Evolutionary conservation across 1,140 invertebrate genomes (phyloP).

Genomic region (Heliothis subflexa): DNA sequence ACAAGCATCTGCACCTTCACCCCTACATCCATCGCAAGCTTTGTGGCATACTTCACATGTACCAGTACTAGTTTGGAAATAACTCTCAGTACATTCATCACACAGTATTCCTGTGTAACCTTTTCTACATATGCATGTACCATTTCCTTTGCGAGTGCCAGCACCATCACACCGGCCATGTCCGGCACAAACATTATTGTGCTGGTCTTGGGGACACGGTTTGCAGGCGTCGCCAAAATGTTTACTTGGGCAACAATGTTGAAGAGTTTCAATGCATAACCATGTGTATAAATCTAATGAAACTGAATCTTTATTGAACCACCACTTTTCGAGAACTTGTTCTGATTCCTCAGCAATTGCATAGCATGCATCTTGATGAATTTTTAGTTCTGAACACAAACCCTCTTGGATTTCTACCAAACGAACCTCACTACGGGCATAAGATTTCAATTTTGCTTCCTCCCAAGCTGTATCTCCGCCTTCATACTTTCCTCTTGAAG

Average conservation of each 20-base stretch:
- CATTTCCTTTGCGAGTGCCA: conserved; percentile 97
- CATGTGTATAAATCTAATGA: conserved; percentile 90
- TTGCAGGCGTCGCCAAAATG: conserved; percentile 94
- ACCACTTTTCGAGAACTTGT: conserved; percentile 95
- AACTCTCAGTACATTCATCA: conserved; percentile 92
- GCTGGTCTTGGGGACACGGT: conserved; percentile 92
- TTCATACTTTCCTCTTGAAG: conserved; percentile 96
- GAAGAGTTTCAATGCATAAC: conserved; percentile 94
- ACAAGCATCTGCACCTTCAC: conserved; percentile 93
- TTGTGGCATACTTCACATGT: conserved; percentile 94
- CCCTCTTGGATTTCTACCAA: conserved; percentile 97
- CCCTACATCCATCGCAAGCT: conserved; percentile 94
- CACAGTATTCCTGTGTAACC: conserved; percentile 95
- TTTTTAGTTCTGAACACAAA: conserved; percentile 88
- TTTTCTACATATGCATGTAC: conserved; percentile 94
- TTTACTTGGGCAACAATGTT: conserved; percentile 94
- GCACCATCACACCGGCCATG: conserved; percentile 98
- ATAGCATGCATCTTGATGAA: conserved; percentile 93
- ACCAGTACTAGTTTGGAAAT: conserved; percentile 90
- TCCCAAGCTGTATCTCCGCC: conserved; percentile 99
- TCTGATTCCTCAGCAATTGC: conserved; percentile 94
- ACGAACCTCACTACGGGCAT: conserved; percentile 95
- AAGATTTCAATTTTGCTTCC: conserved; percentile 95
- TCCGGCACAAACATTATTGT: conserved; percentile 91
- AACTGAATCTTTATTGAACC: conserved; percentile 91